Evolutionary conservation across 2,888 invertebrate species (phyloP), one percentile per base, ranked within the genome.

Genomic region (Acanthosepion lycidas): DNA sequence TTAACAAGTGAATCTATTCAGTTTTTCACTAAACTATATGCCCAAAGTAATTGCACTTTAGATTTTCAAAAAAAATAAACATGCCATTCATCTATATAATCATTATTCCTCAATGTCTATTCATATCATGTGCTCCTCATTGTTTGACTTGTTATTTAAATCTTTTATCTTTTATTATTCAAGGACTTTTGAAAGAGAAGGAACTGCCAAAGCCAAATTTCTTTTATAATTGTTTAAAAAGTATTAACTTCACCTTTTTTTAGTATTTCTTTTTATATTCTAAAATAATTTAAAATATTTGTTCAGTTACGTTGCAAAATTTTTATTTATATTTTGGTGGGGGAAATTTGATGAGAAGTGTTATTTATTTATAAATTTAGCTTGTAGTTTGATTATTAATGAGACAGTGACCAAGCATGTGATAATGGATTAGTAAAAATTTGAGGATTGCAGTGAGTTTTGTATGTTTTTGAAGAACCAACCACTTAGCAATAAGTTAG

Each of bases 1-100:
- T 78, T 15, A 78, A n/a, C 78, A n/a, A 78, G 78, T 78, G n/a
- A 78, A 78, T 78, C 78, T 78, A 78, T 78, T 78, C 78, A 78
- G 78, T n/a, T n/a, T 78, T 78, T 78, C n/a, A 78, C 5, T 78
- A n/a, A 78, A 78, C 33, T 78, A n/a, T 78, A n/a, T 78, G n/a
- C n/a, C 78, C 78, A 78, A 78, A n/a, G n/a, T 78, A 78, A 78
- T 78, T 33, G 15, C 78, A 78, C 78, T 78, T 78, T 78, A 9
- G n/a, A 9, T n/a, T 78, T 78, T 78, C 9, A 15, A 78, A 78
- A 78, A 78, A n/a, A 78, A 78, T 78, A n/a, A n/a, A 8, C 78
- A 78, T 78, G n/a, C n/a, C 78, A 78, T 78, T n/a, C 78, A 78
- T 78, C n/a, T 23, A n/a, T 78, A n/a, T 6, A 9, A 6, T 78